These are phyloP conservation scores for Adelges cooleyi DNA, from an alignment of 1,140 invertebrate species.

Conservation along the genomic window DNA sequence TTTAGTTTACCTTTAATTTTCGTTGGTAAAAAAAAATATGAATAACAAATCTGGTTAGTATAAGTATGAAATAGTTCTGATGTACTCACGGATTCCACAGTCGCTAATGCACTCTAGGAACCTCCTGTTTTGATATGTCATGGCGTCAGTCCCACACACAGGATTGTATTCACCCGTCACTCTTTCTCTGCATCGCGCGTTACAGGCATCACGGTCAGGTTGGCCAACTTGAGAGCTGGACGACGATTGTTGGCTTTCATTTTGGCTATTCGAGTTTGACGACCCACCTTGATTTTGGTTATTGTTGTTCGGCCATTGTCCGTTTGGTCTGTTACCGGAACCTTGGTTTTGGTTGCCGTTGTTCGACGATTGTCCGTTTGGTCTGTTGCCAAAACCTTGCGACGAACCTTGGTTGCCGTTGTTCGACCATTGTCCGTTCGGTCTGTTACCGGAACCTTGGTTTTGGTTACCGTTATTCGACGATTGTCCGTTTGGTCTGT, in stretches of 20 bases:
- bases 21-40: too few relatives aligned
- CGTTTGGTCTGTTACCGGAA: background rate
- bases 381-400: background rate
- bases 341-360: background rate
- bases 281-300: background rate
- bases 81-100: constrained; percentile 4
- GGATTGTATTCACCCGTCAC: constrained; percentile 5
- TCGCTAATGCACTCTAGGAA: background rate
- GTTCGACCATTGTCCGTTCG: background rate
- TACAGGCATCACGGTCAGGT: background rate
- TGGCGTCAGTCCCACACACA: background rate
- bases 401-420: background rate
- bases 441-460: background rate
- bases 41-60: too few relatives aligned
- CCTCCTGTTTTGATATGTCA: background rate
- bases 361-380: background rate
- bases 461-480: background rate
- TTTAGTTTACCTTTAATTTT: too few relatives aligned
- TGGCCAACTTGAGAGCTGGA: background rate
- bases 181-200: background rate
- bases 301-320: background rate
- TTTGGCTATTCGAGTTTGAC: background rate
- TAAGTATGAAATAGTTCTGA: too few relatives aligned
- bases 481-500: background rate
- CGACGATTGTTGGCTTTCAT: background rate